phyloP scores from a whole-genome alignment of 2,113 vertebrate genomes.

The Acinonyx jubatus region DNA sequence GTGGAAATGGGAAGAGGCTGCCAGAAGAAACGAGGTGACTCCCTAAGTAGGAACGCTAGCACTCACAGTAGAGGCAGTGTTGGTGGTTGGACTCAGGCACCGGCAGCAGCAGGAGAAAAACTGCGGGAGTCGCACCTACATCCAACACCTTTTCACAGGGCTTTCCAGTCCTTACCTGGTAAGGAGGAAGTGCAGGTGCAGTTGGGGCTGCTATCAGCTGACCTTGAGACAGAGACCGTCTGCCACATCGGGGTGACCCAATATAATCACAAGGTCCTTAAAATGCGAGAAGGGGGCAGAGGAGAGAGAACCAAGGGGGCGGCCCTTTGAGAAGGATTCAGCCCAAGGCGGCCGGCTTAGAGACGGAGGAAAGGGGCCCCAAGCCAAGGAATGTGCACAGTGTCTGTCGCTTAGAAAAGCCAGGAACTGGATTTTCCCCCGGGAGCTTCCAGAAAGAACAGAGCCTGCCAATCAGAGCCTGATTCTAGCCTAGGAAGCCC shows the following conservation, averaged over 20 bases:
- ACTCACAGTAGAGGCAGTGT: not conserved
- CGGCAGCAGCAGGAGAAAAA: no score
- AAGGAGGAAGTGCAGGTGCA: not conserved
- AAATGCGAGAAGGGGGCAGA: not conserved
- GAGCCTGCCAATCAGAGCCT: not conserved
- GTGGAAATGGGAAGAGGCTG: not conserved
- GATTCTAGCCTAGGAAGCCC: not conserved
- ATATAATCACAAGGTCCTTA: not conserved
- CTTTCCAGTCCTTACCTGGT: not conserved
- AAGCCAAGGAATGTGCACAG: not conserved
- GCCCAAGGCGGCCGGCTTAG: rapidly evolving
- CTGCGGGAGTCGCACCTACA: not conserved
- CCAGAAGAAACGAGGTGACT: not conserved
- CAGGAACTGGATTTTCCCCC: not conserved
- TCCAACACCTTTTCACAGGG: not conserved
- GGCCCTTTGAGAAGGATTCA: rapidly evolving
- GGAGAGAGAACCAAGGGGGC: not conserved
- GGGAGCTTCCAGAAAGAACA: not conserved
- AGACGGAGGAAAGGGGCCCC: not conserved
- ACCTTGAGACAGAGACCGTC: not conserved
- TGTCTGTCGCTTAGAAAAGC: not conserved
- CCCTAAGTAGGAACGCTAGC: not conserved
- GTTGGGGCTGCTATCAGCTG: not conserved
- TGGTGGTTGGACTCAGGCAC: rapidly evolving
- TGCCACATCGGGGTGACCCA: not conserved